Evolutionary conservation across 2,888 invertebrate species (phyloP), one percentile per base, ranked within the genome.

Genomic region (Helobdella robusta): DNA sequence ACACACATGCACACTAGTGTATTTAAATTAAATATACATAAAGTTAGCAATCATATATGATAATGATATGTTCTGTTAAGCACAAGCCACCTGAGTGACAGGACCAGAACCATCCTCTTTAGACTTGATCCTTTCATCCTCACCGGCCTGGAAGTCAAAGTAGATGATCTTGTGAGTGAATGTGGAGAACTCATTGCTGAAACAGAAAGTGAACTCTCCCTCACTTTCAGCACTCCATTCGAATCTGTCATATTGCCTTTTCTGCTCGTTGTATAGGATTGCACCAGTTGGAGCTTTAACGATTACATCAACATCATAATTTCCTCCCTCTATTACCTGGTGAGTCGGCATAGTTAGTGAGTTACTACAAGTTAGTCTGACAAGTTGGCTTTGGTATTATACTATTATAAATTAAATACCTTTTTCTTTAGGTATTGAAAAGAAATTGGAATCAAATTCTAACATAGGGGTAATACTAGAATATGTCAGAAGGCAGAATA

Each of bases 101-200:
- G 91, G 94, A 60, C 93, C 92, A 8, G 73, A n/a, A 32, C 48
- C 30, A 15, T 48, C 50, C 0, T 52, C 64, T 23, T 34, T 35
- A 5, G n/a, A 6, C 0, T 89, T 86, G 58, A 85, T 84, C 79
- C 92, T 91, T 20, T 92, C 91, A 15, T 77, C 76, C 1, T 65
- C 65, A 2, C 94, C 94, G 32, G 92, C 90, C 85, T 92, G 91
- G 75, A 97, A 88, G 79, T 95, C 95, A 87, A 98, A 91, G 80
- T 97, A 98, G 32, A 98, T 91, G 71, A 95, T 84, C 81, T 98
- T 98, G 78, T 98, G 97, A 11, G 94, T 91, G 81, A 97, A 95
- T 64, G 97, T 95, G 59, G 97, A 97, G 80, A 98, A 98, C 80
- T 98, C 94, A 82, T 99, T 98, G 79, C 93, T 93, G 81, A 98